A percentile compares a stretch with the other conserved stretches of the same genome.
These are phyloP conservation scores for Saccostrea echinata DNA, from an alignment of 1,140 invertebrate species.

Conservation along the genomic window DNA sequence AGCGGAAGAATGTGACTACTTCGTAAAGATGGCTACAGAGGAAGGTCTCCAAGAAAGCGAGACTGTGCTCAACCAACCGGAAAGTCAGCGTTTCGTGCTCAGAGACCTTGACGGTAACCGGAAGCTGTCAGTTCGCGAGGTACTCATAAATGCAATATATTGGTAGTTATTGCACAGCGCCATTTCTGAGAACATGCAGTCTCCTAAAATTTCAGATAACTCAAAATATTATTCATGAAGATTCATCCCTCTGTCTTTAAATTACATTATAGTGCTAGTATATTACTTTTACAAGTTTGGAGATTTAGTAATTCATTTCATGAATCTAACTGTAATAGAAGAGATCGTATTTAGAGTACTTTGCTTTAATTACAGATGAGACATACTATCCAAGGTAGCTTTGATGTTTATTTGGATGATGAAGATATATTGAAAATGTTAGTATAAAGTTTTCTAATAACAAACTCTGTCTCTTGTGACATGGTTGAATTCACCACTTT, in stretches of 20 bases:
- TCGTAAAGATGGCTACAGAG: constrained; percentile 14
- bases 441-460: constrained; percentile 31
- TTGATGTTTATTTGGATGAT: constrained; percentile 65
- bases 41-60: constrained; percentile 42
- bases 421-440: constrained; percentile 68
- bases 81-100: constrained; percentile 28
- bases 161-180: no score
- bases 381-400: constrained; percentile 63
- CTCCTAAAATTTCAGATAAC: no score
- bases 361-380: constrained; percentile 61
- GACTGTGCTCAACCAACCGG: not conserved
- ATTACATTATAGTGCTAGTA: no score
- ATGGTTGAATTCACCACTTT: no score
- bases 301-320: not conserved
- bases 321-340: no score
- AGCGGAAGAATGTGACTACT: constrained; percentile 42
- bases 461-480: no score
- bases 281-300: no score
- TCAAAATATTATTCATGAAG: no score
- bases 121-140: constrained; percentile 34
- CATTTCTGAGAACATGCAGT: no score
- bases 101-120: constrained; percentile 34
- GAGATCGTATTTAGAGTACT: no score
- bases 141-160: not conserved
- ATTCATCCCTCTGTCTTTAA: no score